phyloP scores from a whole-genome alignment of 2,797 vertebrate genomes.

The Xiphophorus birchmanni region DNA sequence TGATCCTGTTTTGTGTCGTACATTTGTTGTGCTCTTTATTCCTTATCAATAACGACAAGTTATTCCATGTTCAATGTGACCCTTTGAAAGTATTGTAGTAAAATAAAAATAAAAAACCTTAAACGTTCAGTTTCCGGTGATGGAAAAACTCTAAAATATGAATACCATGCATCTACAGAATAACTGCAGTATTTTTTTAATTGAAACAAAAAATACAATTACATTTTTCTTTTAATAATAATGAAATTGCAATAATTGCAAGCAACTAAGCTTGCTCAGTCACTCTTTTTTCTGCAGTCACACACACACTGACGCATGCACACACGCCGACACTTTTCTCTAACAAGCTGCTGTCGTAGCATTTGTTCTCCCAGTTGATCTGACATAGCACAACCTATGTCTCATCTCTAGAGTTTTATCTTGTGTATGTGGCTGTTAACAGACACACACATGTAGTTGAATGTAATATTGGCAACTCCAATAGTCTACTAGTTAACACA shows the following conservation, averaged over 20 bases:
- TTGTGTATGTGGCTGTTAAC: constrained; percentile 49
- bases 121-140: background rate
- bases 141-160: background rate
- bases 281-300: constrained; percentile 1
- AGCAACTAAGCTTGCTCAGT: constrained; percentile 18
- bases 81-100: background rate
- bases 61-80: background rate
- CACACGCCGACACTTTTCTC: constrained; percentile 27
- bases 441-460: constrained; percentile 23
- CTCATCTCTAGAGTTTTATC: constrained; percentile 66
- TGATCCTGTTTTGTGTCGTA: constrained; percentile 34
- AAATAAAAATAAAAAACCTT: background rate
- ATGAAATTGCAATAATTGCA: constrained; percentile 6
- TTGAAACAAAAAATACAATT: background rate
- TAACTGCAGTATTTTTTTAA: background rate
- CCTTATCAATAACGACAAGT: background rate
- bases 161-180: background rate
- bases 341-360: constrained; percentile 70
- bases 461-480: constrained; percentile 57
- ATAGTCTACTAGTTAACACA: constrained; percentile 33
- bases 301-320: constrained; percentile 34
- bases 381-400: constrained; percentile 76
- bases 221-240: background rate
- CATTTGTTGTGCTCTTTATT: constrained; percentile 29
- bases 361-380: constrained; percentile 71